A percentile compares a stretch with the other conserved stretches of the same genome.
phyloP scores from a whole-genome alignment of 2,113 vertebrate genomes.

The Cariama cristata region DNA sequence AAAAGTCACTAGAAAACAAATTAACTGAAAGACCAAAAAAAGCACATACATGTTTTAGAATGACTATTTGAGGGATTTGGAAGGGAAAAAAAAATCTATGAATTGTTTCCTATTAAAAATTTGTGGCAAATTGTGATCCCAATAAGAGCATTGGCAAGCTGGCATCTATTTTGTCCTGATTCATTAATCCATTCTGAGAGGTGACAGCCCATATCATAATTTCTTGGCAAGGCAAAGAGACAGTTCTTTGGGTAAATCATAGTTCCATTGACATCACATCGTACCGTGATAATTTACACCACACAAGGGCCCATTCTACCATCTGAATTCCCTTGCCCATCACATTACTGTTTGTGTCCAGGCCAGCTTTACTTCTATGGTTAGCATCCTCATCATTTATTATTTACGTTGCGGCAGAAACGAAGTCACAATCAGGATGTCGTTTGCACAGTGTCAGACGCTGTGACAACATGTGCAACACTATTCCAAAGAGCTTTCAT shows the following conservation, averaged over 20 bases:
- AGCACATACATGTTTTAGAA: neutral
- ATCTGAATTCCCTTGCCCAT: neutral
- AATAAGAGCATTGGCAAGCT: neutral
- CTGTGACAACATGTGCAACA: neutral
- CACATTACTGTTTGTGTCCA: neutral
- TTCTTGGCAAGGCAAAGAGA: constrained; percentile 16
- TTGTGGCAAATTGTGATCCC: neutral
- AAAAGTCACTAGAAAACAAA: neutral
- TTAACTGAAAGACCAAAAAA: neutral
- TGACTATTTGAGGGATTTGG: neutral
- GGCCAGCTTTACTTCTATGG: neutral
- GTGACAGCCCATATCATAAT: neutral
- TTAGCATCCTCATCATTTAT: neutral
- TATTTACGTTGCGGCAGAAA: neutral
- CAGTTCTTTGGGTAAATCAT: neutral
- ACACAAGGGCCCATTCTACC: neutral
- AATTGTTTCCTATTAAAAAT: neutral
- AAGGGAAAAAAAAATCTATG: neutral
- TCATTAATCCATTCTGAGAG: constrained; percentile 1
- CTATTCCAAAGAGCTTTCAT: neutral
- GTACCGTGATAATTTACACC: neutral
- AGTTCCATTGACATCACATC: neutral
- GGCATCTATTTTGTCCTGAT: neutral
- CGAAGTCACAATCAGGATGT: neutral
- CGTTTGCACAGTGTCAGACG: neutral